A percentile compares a stretch with the other conserved stretches of the same genome.
These are phyloP conservation scores for Phragmatobia fuliginosa DNA, from an alignment of 2,888 invertebrate genomes.

Conservation along the genomic window DNA sequence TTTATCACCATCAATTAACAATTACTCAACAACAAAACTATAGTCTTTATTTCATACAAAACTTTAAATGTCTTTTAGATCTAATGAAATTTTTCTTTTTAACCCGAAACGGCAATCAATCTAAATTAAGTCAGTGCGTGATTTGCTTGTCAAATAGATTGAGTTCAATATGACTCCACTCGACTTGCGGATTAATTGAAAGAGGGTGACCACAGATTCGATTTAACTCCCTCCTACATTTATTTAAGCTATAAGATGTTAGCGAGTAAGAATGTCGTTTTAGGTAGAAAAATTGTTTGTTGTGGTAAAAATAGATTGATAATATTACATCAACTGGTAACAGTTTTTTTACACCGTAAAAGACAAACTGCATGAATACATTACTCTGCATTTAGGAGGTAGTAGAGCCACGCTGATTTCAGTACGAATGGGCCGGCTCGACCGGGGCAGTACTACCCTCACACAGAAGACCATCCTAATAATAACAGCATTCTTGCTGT, in stretches of 20 bases:
- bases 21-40: background rate
- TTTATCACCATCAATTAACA: background rate
- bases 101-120: conserved; percentile 52
- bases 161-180: conserved; percentile 59
- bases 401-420: no score
- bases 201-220: conserved; percentile 67
- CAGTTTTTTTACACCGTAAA: background rate
- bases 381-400: no score
- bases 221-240: conserved; percentile 36
- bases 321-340: no score
- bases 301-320: conserved; percentile 1
- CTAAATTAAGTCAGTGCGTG: conserved; percentile 57
- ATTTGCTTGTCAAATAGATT: conserved; percentile 65
- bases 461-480: no score
- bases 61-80: conserved; percentile 2
- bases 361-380: no score
- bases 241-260: conserved; percentile 28
- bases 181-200: conserved; percentile 69
- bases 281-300: background rate
- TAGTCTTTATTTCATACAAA: background rate
- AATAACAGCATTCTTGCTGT: no score
- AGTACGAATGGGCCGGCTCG: no score
- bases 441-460: no score
- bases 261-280: conserved; percentile 23
- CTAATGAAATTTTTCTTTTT: conserved; percentile 34